A percentile compares a stretch with the other conserved stretches of the same genome.
Conservation (phyloP, 2,113 vertebrate genomes). For the Chloroceryle aenea region DNA sequence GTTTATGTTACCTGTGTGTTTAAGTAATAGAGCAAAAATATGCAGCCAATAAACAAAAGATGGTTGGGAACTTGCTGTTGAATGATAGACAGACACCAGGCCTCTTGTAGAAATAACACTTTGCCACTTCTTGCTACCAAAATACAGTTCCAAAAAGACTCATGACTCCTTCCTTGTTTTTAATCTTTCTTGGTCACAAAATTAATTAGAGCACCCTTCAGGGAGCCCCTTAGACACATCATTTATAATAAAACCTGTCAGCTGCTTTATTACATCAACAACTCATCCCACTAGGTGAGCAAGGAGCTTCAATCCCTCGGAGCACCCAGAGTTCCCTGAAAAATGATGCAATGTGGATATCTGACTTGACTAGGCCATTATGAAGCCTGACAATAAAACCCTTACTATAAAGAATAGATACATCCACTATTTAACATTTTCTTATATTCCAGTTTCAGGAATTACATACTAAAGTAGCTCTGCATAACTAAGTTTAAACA, state of each 20-base stretch:
- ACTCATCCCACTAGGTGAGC: background rate
- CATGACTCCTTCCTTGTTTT: background rate
- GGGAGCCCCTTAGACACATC: background rate
- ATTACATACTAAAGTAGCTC: background rate
- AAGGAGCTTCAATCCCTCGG: background rate
- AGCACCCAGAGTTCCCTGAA: background rate
- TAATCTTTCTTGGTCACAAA: background rate
- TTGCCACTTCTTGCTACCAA: background rate
- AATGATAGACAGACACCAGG: background rate
- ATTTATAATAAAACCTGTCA: background rate
- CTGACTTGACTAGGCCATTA: background rate
- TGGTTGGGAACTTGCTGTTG: background rate
- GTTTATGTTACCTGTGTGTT: background rate
- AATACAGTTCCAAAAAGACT: background rate
- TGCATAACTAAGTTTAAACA: background rate
- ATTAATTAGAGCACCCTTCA: background rate
- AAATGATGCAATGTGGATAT: background rate
- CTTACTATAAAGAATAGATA: background rate
- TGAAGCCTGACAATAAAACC: background rate
- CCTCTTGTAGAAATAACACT: background rate
- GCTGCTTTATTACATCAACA: background rate
- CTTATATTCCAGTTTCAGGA: background rate
- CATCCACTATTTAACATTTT: background rate
- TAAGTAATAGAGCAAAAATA: background rate
- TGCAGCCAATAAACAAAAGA: background rate